Conservation (phyloP, 2,797 vertebrate species). For the Ceryle rudis region DNA sequence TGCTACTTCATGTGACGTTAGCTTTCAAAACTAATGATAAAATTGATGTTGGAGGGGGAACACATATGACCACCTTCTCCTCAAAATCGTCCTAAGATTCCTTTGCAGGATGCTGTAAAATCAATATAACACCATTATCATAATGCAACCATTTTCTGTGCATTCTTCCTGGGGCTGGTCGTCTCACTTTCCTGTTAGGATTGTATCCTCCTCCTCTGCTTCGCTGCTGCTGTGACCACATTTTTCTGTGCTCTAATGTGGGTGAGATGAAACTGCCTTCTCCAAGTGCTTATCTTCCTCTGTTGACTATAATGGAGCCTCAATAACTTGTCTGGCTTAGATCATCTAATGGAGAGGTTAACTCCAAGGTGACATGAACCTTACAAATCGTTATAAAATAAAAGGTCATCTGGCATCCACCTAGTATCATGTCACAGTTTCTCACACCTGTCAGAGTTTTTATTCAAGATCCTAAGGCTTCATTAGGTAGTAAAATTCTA, state of each 20-base stretch:
- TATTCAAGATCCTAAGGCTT: not conserved
- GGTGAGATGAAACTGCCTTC: not conserved
- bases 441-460: not conserved
- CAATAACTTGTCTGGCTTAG: not conserved
- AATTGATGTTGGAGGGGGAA: not conserved
- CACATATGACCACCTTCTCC: not conserved
- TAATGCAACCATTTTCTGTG: constrained; percentile 24
- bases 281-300: not conserved
- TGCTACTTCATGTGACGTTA: not conserved
- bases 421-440: accelerated
- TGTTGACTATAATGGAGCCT: not conserved
- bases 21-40: not conserved
- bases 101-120: constrained; percentile 15
- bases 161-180: constrained; percentile 8
- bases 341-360: not conserved
- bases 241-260: not conserved
- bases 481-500: not conserved
- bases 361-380: not conserved
- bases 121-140: constrained; percentile 45
- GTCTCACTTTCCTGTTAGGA: not conserved
- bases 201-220: not conserved
- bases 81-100: not conserved
- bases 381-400: not conserved
- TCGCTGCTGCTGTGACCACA: not conserved
- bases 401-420: not conserved